Base-by-base conservation (phyloP, 2,797 vertebrate genomes). In the Urocyon cinereoargenteus region DNA sequence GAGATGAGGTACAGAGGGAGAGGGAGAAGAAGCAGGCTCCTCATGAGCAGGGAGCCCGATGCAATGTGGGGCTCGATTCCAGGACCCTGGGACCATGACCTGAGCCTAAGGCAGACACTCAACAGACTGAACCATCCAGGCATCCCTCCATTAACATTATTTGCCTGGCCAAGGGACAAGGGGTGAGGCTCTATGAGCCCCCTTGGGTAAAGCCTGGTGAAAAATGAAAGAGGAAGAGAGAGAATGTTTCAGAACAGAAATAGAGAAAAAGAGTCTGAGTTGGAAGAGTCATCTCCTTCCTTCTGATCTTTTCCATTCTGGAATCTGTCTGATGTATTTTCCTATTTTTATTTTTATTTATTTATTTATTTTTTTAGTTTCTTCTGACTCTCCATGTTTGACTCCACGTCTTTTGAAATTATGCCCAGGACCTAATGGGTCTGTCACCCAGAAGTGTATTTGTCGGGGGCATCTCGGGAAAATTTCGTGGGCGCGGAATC, bases 171-270 rank as follows among this genome's bases (percentile, higher is more conserved):
- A 51, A 51, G 70, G 45, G 34, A n/a, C 55, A 68, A 26, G 45
- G 70, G 11, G 4, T 0, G 3, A 92, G 40, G 3, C 10, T 14
- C 0, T 1, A 1, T 0, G 40, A 11, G 22, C 19, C 5, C 26
- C 5, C 53, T 66, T n/a, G 34, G 40, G 26, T 26, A 22, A 66
- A 40, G 64, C 49, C 4, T 18, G 14, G 49, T n/a, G 19, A 45
- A 18, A 49, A 11, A 18, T 21, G 45, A 64, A 15, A 61, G 4
- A 28, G 12, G 24, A 53, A 22, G 10, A 81, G 68, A 85, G 13
- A n/a, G 24, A n/a, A 31, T 11, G 15, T 28, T 28, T 14, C 53
- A 13, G 14, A 45, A 45, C 22, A 62, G 34, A 86, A 11, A 72
- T 1, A 61, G 73, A 57, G 36, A 26, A 24, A 24, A 55, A 2